A percentile compares a stretch with the other conserved stretches of the same genome.
These are phyloP conservation scores for Sakesphorus luctuosus DNA, from an alignment of 2,113 vertebrate species.

Conservation along the genomic window DNA sequence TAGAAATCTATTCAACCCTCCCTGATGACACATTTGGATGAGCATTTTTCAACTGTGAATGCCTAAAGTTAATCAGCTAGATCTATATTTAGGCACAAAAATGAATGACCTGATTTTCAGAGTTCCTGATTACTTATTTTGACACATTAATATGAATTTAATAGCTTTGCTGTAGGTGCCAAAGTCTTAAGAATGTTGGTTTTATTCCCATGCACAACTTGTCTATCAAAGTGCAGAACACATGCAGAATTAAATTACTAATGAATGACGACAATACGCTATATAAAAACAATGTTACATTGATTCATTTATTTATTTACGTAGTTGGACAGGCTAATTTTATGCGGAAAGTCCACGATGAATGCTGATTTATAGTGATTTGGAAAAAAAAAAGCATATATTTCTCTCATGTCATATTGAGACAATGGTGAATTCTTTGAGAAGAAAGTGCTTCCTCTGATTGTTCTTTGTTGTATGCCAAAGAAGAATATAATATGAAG, in stretches of 20 bases:
- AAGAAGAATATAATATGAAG: not conserved
- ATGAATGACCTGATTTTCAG: conserved; percentile 55
- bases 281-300: conserved; percentile 25
- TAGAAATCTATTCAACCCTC: conserved; percentile 38
- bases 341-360: not conserved
- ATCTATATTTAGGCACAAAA: conserved; percentile 59
- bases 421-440: conserved; percentile 20
- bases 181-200: not conserved
- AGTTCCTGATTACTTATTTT: conserved; percentile 63
- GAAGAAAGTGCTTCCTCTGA: not conserved
- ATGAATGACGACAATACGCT: conserved; percentile 33
- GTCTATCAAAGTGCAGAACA: conserved; percentile 47
- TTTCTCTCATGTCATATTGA: not conserved
- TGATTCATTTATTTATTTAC: conserved; percentile 59
- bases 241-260: conserved; percentile 39
- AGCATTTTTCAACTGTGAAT: conserved; percentile 54
- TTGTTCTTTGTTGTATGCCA: not conserved
- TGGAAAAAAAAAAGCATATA: conserved; percentile 4
- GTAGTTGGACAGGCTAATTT: conserved; percentile 18
- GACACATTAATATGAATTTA: conserved; percentile 36
- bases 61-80: conserved; percentile 65
- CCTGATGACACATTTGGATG: conserved; percentile 62
- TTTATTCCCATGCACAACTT: conserved; percentile 3
- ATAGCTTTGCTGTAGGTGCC: conserved; percentile 60
- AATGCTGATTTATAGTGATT: conserved; percentile 25